Base-by-base conservation (phyloP, 1,140 invertebrate species). In the Geopemphigus sp. region DNA sequence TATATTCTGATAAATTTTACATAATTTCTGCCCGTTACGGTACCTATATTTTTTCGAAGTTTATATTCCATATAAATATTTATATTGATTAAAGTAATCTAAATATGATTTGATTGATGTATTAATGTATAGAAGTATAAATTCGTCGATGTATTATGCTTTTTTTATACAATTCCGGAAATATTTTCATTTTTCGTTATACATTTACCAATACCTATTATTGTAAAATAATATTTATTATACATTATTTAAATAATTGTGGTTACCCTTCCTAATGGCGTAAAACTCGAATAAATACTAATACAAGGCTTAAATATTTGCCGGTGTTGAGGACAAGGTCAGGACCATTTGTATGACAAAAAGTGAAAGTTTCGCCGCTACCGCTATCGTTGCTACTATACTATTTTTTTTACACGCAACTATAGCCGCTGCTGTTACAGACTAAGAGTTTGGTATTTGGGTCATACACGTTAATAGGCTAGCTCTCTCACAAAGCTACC, bases 271-370 rank as follows among this genome's bases (percentile, higher is more conserved):
- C n/a, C 17, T 53, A 53, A 72, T 72, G 68, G 68, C 68, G 54
- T 72, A 72, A n/a, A n/a, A 72, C 50, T 72, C 11, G 24, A 72
- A 54, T 72, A 72, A 72, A 72, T 72, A 72, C 50, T 72, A 72
- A 78, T 59, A 78, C 74, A 78, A 78, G 74, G 74, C 74, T 78
- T 63, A 78, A 78, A 61, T 78, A 78, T 78, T 57, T 76, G 72
- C 39, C 39, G 24, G 59, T 61, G 74, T 78, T 78, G 74, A 61
- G 74, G 74, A 78, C 74, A 78, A 78, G 74, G 74, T 78, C 74
- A 78, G 74, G 74, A 78, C 74, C 74, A 78, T 50, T 78, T 61
- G 57, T 78, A 78, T 78, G 74, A 78, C 74, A 78, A 78, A 78
- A 78, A 78, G 74, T 78, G 74, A 78, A 78, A 78, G 74, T 78